Evolutionary conservation across 2,113 vertebrate species (phyloP), one percentile per base, ranked within the genome.

Genomic region (Forbesichthys agassizii): DNA sequence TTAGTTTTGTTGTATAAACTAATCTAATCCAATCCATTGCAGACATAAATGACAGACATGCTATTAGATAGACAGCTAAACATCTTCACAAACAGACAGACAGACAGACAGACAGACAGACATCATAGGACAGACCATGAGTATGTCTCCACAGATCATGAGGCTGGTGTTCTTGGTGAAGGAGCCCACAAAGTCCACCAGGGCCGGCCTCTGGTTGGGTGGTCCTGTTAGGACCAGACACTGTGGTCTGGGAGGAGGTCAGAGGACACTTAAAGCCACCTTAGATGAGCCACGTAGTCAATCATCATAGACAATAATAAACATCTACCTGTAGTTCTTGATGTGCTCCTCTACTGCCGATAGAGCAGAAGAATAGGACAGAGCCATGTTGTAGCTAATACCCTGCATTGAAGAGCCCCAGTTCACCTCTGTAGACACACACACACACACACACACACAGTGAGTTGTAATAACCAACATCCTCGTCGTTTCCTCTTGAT

Each of bases 331-430:
- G 66, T 92, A 94, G 74, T 94, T 94, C 73, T 94, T 94, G 13
- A 94, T 87, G 0, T 94, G 92, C 46, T 94, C 92, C 66, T 94
- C 85, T 1, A 92, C 86, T 9, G 73, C 83, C 2, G 79, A 84
- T 10, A 94, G 85, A 62, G 82, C 87, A 9, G 91, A 78, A 0
- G 91, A 89, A 69, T 90, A 91, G 0, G 92, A 92, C 65, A 92
- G 74, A 33, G 92, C 92, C 85, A 90, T 90, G 75, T 88, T 94
- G 83, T 94, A 93, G 10, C 84, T 86, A 1, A 89, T 75, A 0
- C 84, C 92, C 74, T 94, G 92, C 58, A 93, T 79, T 0, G 88
- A 93, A 0, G 93, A 93, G 1, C 92, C 91, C 92, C 92, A 92
- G 71, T 94, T 94, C 1, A 92, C 82, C 71, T 92, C 93, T 94